Percentiles rank a stretch among this genome's conserved stretches.
These are phyloP conservation scores for Enteromius viviparus DNA, from an alignment of 2,797 vertebrate species.

Conservation along the genomic window DNA sequence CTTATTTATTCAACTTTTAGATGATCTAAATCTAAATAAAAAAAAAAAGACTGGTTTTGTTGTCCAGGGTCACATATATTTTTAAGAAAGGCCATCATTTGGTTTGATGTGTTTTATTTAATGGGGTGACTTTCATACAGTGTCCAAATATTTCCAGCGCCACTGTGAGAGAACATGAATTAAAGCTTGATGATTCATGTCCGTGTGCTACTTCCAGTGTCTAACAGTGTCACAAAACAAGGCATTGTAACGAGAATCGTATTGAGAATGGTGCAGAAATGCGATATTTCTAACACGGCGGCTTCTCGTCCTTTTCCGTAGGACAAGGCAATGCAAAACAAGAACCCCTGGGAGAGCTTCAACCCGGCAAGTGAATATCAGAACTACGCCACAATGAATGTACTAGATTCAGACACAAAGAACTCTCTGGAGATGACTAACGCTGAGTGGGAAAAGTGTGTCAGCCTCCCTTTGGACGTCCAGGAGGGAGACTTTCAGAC, in stretches of 20 bases:
- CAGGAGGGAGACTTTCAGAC: conserved; percentile 99
- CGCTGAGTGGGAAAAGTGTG: conserved; percentile 99
- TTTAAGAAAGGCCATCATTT: background rate
- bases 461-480: conserved; percentile 97
- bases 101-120: background rate
- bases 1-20: too few species aligned
- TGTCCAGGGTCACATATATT: background rate
- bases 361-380: conserved; percentile 97
- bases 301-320: conserved; percentile 68
- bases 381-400: conserved; percentile 99
- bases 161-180: conserved; percentile 9
- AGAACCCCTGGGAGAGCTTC: conserved; percentile 99
- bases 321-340: conserved; percentile 94
- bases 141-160: background rate
- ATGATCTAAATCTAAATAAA: too few species aligned
- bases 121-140: conserved; percentile 15
- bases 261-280: background rate
- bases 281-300: conserved; percentile 10
- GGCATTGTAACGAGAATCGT: background rate
- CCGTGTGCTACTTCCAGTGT: background rate
- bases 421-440: conserved; percentile 97
- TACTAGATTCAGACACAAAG: conserved; percentile 95
- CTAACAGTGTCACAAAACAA: background rate
- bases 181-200: conserved; percentile 34
- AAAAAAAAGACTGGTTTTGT: too few species aligned